phyloP scores from a whole-genome alignment of 2,888 invertebrate genomes.

The Dysmachus trigonus region DNA sequence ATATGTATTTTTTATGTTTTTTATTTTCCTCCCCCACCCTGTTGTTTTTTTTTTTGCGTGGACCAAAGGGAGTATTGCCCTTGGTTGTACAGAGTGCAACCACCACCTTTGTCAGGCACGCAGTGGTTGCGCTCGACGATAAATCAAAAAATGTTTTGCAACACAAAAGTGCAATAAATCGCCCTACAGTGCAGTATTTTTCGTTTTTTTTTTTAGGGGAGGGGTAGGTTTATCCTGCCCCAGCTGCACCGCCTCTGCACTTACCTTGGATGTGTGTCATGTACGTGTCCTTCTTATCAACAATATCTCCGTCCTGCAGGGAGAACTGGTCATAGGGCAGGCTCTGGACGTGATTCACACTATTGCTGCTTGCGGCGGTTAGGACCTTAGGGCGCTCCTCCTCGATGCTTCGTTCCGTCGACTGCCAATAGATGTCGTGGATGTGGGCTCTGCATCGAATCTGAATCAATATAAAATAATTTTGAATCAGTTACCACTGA shows the following conservation, averaged over 20 bases:
- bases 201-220: not conserved
- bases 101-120: not conserved
- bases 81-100: not conserved
- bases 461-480: constrained; percentile 54
- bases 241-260: not conserved
- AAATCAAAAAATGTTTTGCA: constrained; percentile 18
- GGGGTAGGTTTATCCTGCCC: not conserved
- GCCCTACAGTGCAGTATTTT: not conserved
- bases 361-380: constrained; percentile 55
- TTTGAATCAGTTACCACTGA: not conserved
- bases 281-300: constrained; percentile 61
- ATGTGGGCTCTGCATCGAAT: constrained; percentile 74
- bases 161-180: constrained; percentile 4
- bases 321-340: constrained; percentile 61
- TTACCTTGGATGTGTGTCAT: constrained; percentile 63
- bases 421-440: constrained; percentile 73
- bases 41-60: not conserved
- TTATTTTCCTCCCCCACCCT: not conserved
- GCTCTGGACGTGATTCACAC: constrained; percentile 58
- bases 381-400: constrained; percentile 64
- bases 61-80: not conserved
- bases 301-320: constrained; percentile 59
- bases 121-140: not conserved
- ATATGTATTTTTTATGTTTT: not conserved
- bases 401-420: constrained; percentile 73